Base-by-base conservation (phyloP, 2,888 invertebrate genomes). In the Chymomyza fuscimana region DNA sequence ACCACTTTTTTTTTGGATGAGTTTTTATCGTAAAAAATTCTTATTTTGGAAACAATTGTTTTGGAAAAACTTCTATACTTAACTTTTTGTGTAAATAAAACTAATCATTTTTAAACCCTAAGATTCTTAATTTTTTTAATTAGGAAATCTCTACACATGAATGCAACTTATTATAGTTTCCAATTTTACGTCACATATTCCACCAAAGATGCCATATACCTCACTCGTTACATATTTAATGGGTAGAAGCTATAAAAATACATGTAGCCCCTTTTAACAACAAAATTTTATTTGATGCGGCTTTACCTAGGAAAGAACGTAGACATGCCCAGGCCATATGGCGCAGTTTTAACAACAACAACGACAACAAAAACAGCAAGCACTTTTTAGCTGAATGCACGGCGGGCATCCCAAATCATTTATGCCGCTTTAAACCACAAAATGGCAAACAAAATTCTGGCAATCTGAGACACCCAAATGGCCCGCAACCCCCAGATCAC, bases 371-470 rank as follows among this genome's bases (percentile, higher is more conserved):
- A 32, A 32, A 32, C 1, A 32, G 32, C 5, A 46, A 46, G 12
- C 40, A 46, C 40, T 46, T 46, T 19, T 54, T 54, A 16, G 54
- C 54, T 54, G 16, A 46, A 46, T 16, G 54, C 54, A 54, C 65
- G 56, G 61, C 67, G 19, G 29, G 46, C 56, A 25, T 32, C 46
- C 63, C 22, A 60, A 74, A 67, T 82, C 87, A 86, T 83, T 83
- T 83, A 83, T 85, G 83, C 78, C 82, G 82, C 82, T 83, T 83
- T 84, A 84, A 83, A 84, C 87, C 83, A 74, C 82, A 84, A 46
- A 86, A 78, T 71, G 82, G 74, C 74, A 75, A 72, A 67, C 73
- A 65, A 65, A 70, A 46, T 65, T 59, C 52, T 52, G 10, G 46
- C 16, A 29, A 58, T 29, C 51, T 46, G 58, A 50, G 61, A 22